Conservation (phyloP, 1,140 invertebrate genomes). For the Lasioglossum baleicum region DNA sequence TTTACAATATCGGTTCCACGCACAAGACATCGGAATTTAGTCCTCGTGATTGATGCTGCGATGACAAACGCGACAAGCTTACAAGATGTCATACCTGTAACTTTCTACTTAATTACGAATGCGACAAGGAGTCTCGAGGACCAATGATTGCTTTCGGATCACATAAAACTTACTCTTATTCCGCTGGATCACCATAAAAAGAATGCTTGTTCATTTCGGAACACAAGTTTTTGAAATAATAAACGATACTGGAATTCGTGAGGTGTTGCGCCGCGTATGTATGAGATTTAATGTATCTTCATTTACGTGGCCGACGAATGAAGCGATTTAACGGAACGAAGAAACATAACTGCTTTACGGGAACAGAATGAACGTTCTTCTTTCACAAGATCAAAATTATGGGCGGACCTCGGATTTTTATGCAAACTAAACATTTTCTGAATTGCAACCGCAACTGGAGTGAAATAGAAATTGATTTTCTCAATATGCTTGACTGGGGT, state of each 20-base stretch:
- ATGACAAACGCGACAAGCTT: conserved; percentile 36
- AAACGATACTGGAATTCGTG: conserved; percentile 30
- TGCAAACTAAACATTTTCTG: no score
- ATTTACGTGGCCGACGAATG: background rate
- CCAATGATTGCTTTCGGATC: background rate
- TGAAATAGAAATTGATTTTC: no score
- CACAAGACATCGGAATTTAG: conserved; percentile 53
- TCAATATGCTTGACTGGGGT: no score
- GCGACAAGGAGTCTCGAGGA: conserved; percentile 10
- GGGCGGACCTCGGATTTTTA: no score
- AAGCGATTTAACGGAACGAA: background rate
- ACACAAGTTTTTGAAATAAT: conserved; percentile 16
- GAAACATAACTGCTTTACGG: background rate
- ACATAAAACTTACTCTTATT: conserved; percentile 2
- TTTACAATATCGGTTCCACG: conserved; percentile 24
- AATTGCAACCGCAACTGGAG: no score
- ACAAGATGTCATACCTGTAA: conserved; percentile 21
- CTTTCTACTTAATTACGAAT: conserved; percentile 45
- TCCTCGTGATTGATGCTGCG: conserved; percentile 43
- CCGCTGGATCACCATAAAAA: background rate
- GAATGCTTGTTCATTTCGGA: background rate
- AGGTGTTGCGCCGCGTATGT: conserved; percentile 3
- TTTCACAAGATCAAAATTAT: background rate
- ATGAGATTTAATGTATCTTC: conserved; percentile 23
- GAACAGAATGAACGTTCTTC: background rate